These are phyloP conservation scores for Drosophila parthenogenetica DNA, from an alignment of 2,888 invertebrate genomes.

Conservation along the genomic window DNA sequence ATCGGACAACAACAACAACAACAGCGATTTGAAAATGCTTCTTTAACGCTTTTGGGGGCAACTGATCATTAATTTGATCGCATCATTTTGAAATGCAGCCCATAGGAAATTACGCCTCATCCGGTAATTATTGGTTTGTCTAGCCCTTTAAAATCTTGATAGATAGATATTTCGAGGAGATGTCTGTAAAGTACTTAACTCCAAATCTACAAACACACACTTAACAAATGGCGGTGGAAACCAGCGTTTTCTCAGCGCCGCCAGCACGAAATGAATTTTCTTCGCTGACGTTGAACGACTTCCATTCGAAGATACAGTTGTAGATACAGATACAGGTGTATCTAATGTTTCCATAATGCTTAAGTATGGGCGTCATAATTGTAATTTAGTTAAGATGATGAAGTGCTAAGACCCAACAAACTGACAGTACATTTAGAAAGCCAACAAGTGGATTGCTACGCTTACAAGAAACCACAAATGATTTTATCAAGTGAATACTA, in stretches of 20 bases:
- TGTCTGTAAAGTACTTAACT: constrained; percentile 43
- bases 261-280: constrained; percentile 54
- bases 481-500: not conserved
- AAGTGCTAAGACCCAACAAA: constrained; percentile 47
- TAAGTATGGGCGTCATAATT: constrained; percentile 69
- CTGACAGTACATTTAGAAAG: constrained; percentile 57
- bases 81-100: constrained; percentile 66
- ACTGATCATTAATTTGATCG: constrained; percentile 64
- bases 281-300: constrained; percentile 17
- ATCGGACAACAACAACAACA: constrained; percentile 40
- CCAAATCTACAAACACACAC: constrained; percentile 11
- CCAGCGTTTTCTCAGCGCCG: constrained; percentile 68
- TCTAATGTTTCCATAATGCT: constrained; percentile 53
- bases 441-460: constrained; percentile 19
- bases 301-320: not conserved
- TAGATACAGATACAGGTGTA: constrained; percentile 53
- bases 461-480: not conserved
- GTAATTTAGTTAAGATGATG: constrained; percentile 57
- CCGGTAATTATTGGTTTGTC: constrained; percentile 77
- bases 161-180: constrained; percentile 61
- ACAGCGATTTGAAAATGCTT: constrained; percentile 40
- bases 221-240: constrained; percentile 20
- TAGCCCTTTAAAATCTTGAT: constrained; percentile 68
- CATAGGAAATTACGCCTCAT: constrained; percentile 75
- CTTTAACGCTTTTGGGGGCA: constrained; percentile 52